Evolutionary conservation across 2,113 vertebrate species (phyloP), one percentile per base, ranked within the genome.

Genomic region (Alethe diademata): DNA sequence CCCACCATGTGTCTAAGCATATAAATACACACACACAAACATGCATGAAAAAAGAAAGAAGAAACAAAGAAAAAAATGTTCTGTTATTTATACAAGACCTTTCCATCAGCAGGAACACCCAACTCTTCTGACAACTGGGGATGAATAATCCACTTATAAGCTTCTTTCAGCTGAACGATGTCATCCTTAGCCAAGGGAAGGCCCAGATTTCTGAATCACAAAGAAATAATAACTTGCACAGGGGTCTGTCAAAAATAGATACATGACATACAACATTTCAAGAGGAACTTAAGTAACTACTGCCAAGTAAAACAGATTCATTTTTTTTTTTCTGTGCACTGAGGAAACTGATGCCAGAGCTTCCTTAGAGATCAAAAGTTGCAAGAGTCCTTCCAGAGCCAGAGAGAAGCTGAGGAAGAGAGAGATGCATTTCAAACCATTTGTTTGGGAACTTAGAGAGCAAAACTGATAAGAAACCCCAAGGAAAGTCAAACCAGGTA

Each of bases 141-240:
- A 93, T 99, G 98, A 96, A 99, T 98, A 92, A 99, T 98, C 99
- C 99, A 99, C 89, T 99, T 99, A 96, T 98, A 99, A 58, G 99
- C 99, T 95, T 99, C 99, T 95, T 99, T 99, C 92, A 99, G 98
- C 95, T 98, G 99, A 95, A 99, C 84, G 70, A 99, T 93, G 81
- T 99, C 99, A 65, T 98, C 98, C 95, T 99, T 99, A 76, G 96
- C 98, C 72, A 98, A 96, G 28, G 96, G 97, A 89, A 98, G 78
- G 58, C 96, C 98, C 95, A 98, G 98, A 89, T 99, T 98, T 96
- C 99, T 99, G 97, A 84, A 97, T 91, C 96, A 97, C 51, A 88
- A 90, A 95, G 73, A 92, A 92, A 94, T n/a, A 93, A 38, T 78
- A 88, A 96, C 65, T 92, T 88, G 86, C 40, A 90, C 40, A 72